Conservation (phyloP, 2,113 vertebrate genomes). For the Grallaria varia region DNA sequence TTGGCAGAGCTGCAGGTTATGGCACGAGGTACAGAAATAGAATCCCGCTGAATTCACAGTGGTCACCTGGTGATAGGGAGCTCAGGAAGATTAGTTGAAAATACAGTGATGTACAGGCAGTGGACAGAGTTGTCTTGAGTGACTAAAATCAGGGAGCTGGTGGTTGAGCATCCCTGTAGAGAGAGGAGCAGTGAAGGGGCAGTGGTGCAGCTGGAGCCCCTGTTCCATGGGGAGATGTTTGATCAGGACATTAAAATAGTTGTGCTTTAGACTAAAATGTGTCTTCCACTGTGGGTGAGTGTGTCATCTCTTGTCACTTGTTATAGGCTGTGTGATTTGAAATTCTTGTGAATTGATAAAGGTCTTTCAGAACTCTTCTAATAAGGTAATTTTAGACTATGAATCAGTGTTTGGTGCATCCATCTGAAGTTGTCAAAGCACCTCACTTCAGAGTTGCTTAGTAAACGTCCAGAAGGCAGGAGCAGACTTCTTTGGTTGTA, state of each 20-base stretch:
- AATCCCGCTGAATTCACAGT: not conserved
- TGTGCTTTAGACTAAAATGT: not conserved
- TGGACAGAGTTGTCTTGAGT: not conserved
- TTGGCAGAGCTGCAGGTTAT: not conserved
- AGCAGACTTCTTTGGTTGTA: not conserved
- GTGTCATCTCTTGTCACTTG: not conserved
- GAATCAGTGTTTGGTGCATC: not conserved
- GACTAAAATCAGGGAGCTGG: not conserved
- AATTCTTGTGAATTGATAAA: not conserved
- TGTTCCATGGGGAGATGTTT: not conserved
- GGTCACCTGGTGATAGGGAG: not conserved
- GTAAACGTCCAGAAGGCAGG: not conserved
- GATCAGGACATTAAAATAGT: not conserved
- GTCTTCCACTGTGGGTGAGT: not conserved
- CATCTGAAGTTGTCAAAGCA: not conserved
- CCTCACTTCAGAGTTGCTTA: not conserved
- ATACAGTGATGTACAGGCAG: not conserved
- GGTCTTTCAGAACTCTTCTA: not conserved
- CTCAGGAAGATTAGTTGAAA: not conserved
- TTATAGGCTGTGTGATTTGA: not conserved
- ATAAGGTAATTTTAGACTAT: not conserved
- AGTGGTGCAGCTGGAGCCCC: not conserved
- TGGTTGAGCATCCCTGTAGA: not conserved
- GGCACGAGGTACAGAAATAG: not conserved
- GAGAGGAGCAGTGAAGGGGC: not conserved